A percentile compares a stretch with the other conserved stretches of the same genome.
Conservation (phyloP, 2,888 invertebrate genomes). For the Acheta domesticus region DNA sequence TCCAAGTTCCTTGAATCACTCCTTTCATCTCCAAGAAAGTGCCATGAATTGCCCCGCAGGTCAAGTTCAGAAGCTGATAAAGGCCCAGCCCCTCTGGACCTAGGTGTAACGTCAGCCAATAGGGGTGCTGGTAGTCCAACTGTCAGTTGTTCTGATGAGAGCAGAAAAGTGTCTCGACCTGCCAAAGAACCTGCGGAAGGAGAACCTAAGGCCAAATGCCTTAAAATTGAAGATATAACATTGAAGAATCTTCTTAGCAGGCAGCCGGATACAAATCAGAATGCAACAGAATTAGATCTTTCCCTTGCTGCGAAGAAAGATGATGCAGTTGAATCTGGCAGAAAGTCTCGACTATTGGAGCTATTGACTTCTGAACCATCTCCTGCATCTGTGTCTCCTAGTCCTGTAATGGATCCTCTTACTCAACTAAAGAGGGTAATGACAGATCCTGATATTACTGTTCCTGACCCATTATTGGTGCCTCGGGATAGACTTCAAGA, state of each 20-base stretch:
- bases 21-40: conserved; percentile 53
- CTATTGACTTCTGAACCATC: conserved; percentile 48
- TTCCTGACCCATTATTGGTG: conserved; percentile 78
- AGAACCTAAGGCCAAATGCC: conserved; percentile 53
- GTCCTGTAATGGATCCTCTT: conserved; percentile 51
- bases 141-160: conserved; percentile 69
- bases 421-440: conserved; percentile 69
- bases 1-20: conserved; percentile 57
- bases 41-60: conserved; percentile 42
- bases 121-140: conserved; percentile 68
- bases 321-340: conserved; percentile 27
- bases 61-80: conserved; percentile 45
- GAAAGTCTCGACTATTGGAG: conserved; percentile 48
- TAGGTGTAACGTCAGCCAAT: conserved; percentile 53
- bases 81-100: conserved; percentile 63
- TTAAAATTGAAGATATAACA: conserved; percentile 51
- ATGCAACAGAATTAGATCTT: conserved; percentile 41
- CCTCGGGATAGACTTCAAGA: conserved; percentile 71
- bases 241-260: conserved; percentile 53
- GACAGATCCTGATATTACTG: conserved; percentile 62
- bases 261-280: conserved; percentile 42
- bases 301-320: conserved; percentile 40
- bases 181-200: conserved; percentile 33
- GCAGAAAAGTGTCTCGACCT: conserved; percentile 41
- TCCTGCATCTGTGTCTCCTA: conserved; percentile 27